phyloP scores from a whole-genome alignment of 2,888 invertebrate species.

The Trichacis sp. region DNA sequence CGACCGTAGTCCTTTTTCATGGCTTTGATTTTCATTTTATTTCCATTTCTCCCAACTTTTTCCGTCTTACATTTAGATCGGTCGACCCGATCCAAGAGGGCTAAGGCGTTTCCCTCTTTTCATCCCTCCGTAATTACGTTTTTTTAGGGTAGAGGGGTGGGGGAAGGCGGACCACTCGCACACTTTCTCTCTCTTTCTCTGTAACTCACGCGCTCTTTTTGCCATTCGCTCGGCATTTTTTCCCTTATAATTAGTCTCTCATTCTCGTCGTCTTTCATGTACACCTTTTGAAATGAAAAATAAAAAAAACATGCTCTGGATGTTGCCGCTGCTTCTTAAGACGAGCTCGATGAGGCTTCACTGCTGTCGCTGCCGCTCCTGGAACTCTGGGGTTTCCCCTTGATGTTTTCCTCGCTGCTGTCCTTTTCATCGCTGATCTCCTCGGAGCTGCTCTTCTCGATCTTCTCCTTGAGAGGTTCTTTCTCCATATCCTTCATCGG shows the following conservation, averaged over 20 bases:
- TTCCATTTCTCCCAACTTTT: neutral
- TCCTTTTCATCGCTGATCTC: conserved; percentile 44
- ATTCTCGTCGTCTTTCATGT: conserved; percentile 49
- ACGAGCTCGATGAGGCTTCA: conserved; percentile 43
- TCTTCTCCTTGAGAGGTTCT: conserved; percentile 36
- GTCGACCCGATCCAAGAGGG: conserved; percentile 33
- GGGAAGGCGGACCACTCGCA: conserved; percentile 17
- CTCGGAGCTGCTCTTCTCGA: conserved; percentile 34
- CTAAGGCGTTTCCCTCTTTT: conserved; percentile 20
- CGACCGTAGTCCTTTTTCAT: conserved; percentile 18
- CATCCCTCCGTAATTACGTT: no score
- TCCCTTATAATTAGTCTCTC: conserved; percentile 33
- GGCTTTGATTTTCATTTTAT: neutral
- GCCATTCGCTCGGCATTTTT: conserved; percentile 42
- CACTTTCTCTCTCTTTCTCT: conserved; percentile 22
- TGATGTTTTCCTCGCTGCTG: conserved; percentile 38
- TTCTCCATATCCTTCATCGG: conserved; percentile 40
- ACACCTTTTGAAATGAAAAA: conserved; percentile 47
- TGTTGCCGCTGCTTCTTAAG: conserved; percentile 49
- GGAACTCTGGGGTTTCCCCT: conserved; percentile 29
- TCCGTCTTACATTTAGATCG: no score
- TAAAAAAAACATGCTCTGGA: conserved; percentile 35
- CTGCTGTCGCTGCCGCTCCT: conserved; percentile 37
- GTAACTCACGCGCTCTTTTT: conserved; percentile 39
- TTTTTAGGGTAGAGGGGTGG: no score